A percentile compares a stretch with the other conserved stretches of the same genome.
Conservation (phyloP, 2,113 vertebrate species). For the Dromiciops gliroides region DNA sequence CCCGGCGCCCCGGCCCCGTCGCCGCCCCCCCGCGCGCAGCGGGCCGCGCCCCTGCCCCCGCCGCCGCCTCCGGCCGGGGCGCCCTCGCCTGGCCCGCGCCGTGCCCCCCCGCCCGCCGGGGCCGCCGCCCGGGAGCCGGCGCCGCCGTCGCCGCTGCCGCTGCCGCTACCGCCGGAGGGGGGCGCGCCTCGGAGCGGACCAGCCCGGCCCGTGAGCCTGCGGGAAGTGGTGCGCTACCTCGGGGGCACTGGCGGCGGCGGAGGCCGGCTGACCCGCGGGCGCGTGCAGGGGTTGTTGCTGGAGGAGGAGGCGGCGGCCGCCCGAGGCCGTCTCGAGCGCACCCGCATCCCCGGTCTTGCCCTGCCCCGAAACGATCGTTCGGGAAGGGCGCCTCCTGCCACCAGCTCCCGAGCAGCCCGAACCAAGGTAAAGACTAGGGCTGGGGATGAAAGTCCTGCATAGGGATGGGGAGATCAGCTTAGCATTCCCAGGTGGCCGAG, state of each 20-base stretch:
- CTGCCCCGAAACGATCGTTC: constrained; percentile 84
- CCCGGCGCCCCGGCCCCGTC: constrained; percentile 76
- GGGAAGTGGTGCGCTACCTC: constrained; percentile 77
- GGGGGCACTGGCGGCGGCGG: constrained; percentile 81
- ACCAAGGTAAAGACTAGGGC: constrained; percentile 69
- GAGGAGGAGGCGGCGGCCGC: constrained; percentile 84
- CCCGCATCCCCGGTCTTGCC: constrained; percentile 88
- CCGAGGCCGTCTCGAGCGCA: constrained; percentile 86
- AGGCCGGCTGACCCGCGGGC: constrained; percentile 86
- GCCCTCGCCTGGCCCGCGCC: constrained; percentile 73
- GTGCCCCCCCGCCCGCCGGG: constrained; percentile 67
- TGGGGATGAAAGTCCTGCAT: constrained; percentile 37
- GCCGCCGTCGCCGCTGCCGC: constrained; percentile 68
- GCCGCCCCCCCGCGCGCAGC: constrained; percentile 86
- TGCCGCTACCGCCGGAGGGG: constrained; percentile 77
- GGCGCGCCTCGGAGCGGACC: constrained; percentile 83
- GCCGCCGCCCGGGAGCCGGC: constrained; percentile 74
- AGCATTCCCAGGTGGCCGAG: constrained; percentile 68
- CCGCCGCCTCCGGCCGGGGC: constrained; percentile 86
- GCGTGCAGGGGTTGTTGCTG: constrained; percentile 88
- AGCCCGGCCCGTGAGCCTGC: constrained; percentile 83
- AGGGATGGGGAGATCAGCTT: constrained; percentile 61
- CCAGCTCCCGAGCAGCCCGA: constrained; percentile 73
- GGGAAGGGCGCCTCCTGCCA: constrained; percentile 74
- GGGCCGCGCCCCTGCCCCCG: constrained; percentile 85